phyloP scores from a whole-genome alignment of 2,888 invertebrate genomes.

The Tetheella fluctuosa region DNA sequence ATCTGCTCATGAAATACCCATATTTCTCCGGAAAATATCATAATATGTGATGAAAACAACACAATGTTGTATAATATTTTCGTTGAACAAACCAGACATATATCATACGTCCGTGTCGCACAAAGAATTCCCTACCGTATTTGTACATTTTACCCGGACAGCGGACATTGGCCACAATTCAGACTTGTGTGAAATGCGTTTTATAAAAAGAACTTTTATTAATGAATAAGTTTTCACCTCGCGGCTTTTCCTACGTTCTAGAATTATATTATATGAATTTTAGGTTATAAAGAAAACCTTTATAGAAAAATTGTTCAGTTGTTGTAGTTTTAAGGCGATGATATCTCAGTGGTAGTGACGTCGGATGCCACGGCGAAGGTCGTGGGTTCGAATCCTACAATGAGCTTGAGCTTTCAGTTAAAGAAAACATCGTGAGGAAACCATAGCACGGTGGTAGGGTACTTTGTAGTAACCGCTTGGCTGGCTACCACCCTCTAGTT shows the following conservation, averaged over 20 bases:
- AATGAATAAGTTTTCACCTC: neutral
- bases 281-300: neutral
- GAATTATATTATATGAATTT: neutral
- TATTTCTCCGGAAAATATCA: neutral
- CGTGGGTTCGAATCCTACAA: too few relatives aligned
- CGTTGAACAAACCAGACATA: conserved; percentile 1
- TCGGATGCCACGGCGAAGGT: too few relatives aligned
- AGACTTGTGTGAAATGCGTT: neutral
- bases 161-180: neutral
- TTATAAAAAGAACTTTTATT: neutral
- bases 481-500: too few relatives aligned
- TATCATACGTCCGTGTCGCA: conserved; percentile 5
- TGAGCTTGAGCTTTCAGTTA: too few relatives aligned
- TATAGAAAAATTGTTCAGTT: neutral
- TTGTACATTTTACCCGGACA: conserved; percentile 5
- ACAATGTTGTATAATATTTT: neutral
- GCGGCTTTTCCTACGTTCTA: neutral
- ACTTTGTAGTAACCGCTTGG: too few relatives aligned
- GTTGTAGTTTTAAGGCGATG: too few relatives aligned
- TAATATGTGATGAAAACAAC: conserved; percentile 8
- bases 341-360: too few relatives aligned
- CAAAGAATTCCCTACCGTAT: conserved; percentile 4
- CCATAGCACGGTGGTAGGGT: too few relatives aligned
- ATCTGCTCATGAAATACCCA: too few relatives aligned
- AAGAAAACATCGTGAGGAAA: too few relatives aligned